phyloP scores from a whole-genome alignment of 2,888 invertebrate species.

The Monoplex corrugatus region DNA sequence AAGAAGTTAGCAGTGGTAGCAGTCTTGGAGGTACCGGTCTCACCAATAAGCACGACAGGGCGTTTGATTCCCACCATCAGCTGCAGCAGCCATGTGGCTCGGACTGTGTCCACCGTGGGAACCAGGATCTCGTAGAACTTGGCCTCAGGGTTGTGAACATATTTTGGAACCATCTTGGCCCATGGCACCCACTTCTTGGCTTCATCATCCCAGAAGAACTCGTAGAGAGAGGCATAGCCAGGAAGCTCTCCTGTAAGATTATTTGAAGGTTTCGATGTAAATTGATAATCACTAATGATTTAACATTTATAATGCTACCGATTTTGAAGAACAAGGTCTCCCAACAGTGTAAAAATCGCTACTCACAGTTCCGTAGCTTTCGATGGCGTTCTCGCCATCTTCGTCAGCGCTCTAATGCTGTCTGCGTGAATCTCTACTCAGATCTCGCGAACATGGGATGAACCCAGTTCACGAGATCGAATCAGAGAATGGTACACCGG shows the following conservation, averaged over 20 bases:
- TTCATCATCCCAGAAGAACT: conserved; percentile 89
- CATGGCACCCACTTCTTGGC: conserved; percentile 91
- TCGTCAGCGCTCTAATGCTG: too few species aligned
- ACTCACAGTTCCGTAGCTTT: too few species aligned
- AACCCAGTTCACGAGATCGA: too few species aligned
- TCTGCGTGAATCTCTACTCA: too few species aligned
- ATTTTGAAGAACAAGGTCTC: too few species aligned
- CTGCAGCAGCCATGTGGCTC: conserved; percentile 89
- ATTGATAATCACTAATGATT: too few species aligned
- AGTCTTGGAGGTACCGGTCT: conserved; percentile 96
- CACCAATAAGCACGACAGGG: conserved; percentile 92
- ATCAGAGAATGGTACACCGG: too few species aligned
- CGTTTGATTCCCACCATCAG: conserved; percentile 87
- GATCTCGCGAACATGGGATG: too few species aligned
- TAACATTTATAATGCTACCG: too few species aligned
- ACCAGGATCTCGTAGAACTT: conserved; percentile 93
- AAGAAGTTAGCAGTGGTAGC: conserved; percentile 93
- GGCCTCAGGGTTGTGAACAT: conserved; percentile 87
- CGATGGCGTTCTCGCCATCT: too few species aligned
- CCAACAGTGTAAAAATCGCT: too few species aligned
- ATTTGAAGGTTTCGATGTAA: too few species aligned
- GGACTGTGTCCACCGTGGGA: conserved; percentile 93
- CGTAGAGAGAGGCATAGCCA: conserved; percentile 88
- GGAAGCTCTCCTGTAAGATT: conserved; percentile 88
- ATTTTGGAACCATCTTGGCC: conserved; percentile 90